Base-by-base conservation (phyloP, 2,797 vertebrate genomes). In the Trachops cirrhosus region DNA sequence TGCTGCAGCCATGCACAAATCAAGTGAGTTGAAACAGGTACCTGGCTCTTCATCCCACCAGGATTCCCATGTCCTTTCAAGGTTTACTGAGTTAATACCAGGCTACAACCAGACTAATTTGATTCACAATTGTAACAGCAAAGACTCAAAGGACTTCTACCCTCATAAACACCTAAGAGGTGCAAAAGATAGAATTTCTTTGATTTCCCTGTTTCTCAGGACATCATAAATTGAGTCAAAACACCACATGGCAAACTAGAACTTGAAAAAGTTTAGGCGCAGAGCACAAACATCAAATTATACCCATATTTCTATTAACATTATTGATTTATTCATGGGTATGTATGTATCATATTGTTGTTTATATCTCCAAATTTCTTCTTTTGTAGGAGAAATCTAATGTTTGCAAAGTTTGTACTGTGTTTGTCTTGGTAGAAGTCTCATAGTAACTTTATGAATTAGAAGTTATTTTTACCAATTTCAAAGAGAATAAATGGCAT, bases 11-110 rank as follows among this genome's bases (percentile, higher is more conserved):
- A 44, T 9, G 70, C 10, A 50, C 64, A 44, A 83, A 84, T 67
- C 26, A 74, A 82, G 83, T 34, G 48, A 95, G 88, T 73, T 96
- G 89, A 97, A 95, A 96, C 79, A 62, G 86, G 54, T 80, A 52
- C 18, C 48, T 78, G 77, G 54, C 6, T 67, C 75, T 97, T 96
- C 44, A 96, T 96, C 93, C 67, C 88, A 85, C 57, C 91, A 96
- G 89, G 85, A 78, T 94, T 93, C 52, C 21, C 41, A 24, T 1
- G 62, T 92, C 26, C 83, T 93, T 95, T 96, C 75, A 95, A 95
- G 86, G 71, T 86, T 91, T 67, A 5, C 32, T 34, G 48, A 92
- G 15, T 83, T 89, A 90, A 93, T 62, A 84, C 21, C 34, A 82
- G 57, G 67, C 79, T 88, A 59, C 39, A 39, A 74, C 44, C 29